Conservation (phyloP, 2,888 invertebrate species). For the Pandemis cinnamomeana region DNA sequence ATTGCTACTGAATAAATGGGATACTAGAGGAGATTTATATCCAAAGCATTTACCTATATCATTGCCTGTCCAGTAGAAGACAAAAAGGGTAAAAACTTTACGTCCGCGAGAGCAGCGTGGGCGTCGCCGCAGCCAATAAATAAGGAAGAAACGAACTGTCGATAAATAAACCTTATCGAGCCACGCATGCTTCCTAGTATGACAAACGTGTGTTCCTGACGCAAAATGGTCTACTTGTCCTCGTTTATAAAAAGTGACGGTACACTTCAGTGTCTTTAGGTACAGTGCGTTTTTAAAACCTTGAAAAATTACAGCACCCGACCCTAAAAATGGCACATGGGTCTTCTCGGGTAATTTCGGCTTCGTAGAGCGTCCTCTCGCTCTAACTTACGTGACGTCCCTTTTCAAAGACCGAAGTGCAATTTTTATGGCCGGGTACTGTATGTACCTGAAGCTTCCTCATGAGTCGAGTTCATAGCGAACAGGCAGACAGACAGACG, state of each 20-base stretch:
- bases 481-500: too few relatives aligned
- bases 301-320: too few relatives aligned
- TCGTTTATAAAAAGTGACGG: neutral
- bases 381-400: too few relatives aligned
- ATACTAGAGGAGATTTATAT: neutral
- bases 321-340: too few relatives aligned
- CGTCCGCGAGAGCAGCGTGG: conserved; percentile 15
- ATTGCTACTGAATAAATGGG: neutral
- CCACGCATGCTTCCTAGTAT: conserved; percentile 40
- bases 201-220: conserved; percentile 27
- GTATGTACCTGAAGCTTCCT: too few relatives aligned
- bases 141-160: conserved; percentile 39
- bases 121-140: conserved; percentile 39
- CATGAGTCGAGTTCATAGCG: too few relatives aligned
- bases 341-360: too few relatives aligned
- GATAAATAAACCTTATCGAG: conserved; percentile 44
- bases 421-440: too few relatives aligned
- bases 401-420: too few relatives aligned
- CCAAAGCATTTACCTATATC: neutral
- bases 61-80: neutral
- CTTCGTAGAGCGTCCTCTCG: too few relatives aligned
- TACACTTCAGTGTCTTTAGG: neutral
- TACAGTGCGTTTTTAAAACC: too few relatives aligned
- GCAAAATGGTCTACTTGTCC: conserved; percentile 15
- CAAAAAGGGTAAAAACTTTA: conserved; percentile 14